Evolutionary conservation across 2,888 invertebrate species (phyloP).

Genomic region (Lochmaea capreae): DNA sequence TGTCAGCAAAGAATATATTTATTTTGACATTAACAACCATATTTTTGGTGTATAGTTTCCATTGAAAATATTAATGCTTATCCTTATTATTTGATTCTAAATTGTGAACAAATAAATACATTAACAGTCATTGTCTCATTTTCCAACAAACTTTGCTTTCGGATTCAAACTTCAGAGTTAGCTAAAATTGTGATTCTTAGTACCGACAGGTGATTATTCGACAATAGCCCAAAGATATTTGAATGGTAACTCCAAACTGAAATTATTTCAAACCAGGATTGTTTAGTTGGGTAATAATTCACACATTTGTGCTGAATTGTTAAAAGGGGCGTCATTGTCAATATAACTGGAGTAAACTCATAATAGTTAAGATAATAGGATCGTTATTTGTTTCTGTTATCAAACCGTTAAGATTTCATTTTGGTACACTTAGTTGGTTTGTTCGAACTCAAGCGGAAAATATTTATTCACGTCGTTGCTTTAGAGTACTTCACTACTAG

Average conservation of each 20-base stretch:
- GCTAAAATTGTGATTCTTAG: not conserved
- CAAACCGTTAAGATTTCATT: not conserved
- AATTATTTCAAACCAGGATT: not conserved
- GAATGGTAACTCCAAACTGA: not conserved
- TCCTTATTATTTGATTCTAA: too few species aligned
- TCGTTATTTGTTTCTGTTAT: not conserved
- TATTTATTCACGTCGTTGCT: not conserved
- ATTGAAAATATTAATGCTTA: too few species aligned
- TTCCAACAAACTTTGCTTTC: too few species aligned
- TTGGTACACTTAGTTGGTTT: not conserved
- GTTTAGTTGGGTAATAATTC: not conserved
- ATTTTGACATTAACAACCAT: too few species aligned
- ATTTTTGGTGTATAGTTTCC: too few species aligned
- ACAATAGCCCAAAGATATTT: not conserved
- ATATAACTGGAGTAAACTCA: not conserved
- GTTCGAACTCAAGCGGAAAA: not conserved
- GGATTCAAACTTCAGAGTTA: too few species aligned
- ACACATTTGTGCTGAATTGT: not conserved
- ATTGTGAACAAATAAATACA: too few species aligned
- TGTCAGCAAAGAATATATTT: too few species aligned
- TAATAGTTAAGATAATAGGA: not conserved
- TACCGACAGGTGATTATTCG: not conserved
- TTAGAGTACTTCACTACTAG: not conserved
- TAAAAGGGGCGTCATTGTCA: not conserved
- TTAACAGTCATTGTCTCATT: too few species aligned